Evolutionary conservation across 2,797 vertebrate genomes (phyloP).

Genomic region (Setipinna tenuifilis): DNA sequence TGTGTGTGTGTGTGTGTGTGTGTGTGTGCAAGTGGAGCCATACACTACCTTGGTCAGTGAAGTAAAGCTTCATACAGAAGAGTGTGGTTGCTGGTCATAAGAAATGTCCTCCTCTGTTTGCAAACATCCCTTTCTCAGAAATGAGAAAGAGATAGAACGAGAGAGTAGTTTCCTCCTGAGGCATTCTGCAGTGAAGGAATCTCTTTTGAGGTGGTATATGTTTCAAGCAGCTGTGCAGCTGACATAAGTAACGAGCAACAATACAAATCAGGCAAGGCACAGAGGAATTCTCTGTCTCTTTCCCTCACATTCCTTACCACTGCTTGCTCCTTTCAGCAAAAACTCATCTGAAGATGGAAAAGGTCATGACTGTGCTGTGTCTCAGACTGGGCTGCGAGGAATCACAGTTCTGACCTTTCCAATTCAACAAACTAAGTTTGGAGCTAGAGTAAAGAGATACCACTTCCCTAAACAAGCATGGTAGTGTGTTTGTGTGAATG

Average conservation of each 20-base stretch:
- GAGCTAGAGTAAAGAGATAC: not conserved
- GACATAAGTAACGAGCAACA: not conserved
- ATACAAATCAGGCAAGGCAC: not conserved
- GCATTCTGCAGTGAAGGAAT: not conserved
- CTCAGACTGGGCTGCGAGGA: not conserved
- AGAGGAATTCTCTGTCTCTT: not conserved
- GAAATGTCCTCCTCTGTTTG: no score
- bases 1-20: not conserved
- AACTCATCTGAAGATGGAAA: conserved; percentile 17
- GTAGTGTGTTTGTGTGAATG: not conserved
- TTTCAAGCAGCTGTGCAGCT: not conserved
- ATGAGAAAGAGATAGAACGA: no score
- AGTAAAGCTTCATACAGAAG: no score
- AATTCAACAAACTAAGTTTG: conserved; percentile 4
- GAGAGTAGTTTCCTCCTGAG: not conserved
- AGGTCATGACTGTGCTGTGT: conserved; percentile 27
- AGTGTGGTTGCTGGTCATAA: no score
- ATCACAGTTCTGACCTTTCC: conserved; percentile 23
- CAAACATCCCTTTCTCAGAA: no score
- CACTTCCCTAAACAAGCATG: not conserved
- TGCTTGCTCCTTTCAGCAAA: not conserved
- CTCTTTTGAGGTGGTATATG: not conserved
- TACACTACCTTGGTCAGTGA: not conserved
- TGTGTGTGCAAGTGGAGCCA: not conserved
- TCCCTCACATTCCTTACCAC: not conserved